Evolutionary conservation across 1,140 invertebrate species (phyloP).

Genomic region (Drosophila virilis): DNA sequence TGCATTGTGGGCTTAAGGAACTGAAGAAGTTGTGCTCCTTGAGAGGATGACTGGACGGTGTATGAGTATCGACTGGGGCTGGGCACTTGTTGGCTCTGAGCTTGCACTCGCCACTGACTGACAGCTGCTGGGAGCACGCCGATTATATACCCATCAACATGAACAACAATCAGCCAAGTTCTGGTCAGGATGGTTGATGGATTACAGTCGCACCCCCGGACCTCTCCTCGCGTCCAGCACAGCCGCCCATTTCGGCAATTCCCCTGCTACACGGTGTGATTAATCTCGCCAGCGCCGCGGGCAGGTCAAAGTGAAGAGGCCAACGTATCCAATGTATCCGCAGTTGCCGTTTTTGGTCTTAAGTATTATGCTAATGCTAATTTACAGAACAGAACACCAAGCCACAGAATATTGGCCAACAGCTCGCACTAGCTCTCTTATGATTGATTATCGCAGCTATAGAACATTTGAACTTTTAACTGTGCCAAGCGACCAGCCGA

Average conservation of each 20-base stretch:
- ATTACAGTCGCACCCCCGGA: conserved; percentile 28
- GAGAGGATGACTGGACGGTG: not conserved
- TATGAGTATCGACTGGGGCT: conserved; percentile 6
- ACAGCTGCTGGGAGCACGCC: conserved; percentile 27
- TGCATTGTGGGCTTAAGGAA: conserved; percentile 44
- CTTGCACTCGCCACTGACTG: conserved; percentile 75
- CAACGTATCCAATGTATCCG: conserved; percentile 9
- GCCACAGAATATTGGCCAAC: not conserved
- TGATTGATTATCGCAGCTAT: conserved; percentile 42
- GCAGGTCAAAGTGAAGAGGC: conserved; percentile 69
- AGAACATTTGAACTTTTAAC: conserved; percentile 15
- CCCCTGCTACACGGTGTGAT: conserved; percentile 26
- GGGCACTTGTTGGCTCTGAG: conserved; percentile 63
- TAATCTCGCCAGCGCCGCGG: conserved; percentile 52
- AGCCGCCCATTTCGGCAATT: not conserved
- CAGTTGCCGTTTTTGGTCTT: conserved; percentile 15
- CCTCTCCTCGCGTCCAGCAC: not conserved
- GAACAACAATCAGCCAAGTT: not conserved
- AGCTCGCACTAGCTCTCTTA: conserved; percentile 4
- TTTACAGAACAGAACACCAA: conserved; percentile 17
- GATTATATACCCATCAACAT: conserved; percentile 69
- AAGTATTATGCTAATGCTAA: conserved; percentile 64
- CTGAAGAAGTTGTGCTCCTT: not conserved
- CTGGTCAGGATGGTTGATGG: conserved; percentile 56
- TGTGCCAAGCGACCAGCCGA: conserved; percentile 33